Conservation (phyloP, 2,113 vertebrate species). For the Oriolus oriolus region DNA sequence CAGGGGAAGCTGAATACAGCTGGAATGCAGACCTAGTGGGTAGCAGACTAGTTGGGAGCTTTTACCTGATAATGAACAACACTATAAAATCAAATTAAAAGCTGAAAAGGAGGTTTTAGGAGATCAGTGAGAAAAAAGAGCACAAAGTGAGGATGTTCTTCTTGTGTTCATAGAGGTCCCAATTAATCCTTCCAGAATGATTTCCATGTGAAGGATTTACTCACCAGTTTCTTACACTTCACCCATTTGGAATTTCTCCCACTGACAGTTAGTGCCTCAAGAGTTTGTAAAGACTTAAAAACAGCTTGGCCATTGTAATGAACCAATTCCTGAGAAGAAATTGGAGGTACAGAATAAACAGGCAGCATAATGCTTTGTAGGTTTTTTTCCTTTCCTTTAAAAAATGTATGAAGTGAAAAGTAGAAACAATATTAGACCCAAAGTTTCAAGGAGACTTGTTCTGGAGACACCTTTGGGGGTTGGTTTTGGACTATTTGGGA, state of each 20-base stretch:
- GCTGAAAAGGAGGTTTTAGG: background rate
- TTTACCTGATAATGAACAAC: background rate
- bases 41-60: background rate
- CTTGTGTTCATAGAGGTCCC: background rate
- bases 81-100: background rate
- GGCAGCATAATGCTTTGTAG: background rate
- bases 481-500: background rate
- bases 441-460: background rate
- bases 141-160: background rate
- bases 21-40: background rate
- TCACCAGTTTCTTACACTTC: background rate
- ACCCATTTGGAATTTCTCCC: background rate
- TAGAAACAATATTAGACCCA: background rate
- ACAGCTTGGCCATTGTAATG: background rate
- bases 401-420: background rate
- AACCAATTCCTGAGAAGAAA: background rate
- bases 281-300: background rate
- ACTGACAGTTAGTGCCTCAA: background rate
- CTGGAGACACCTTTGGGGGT: background rate
- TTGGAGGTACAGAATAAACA: background rate
- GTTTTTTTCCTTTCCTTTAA: background rate
- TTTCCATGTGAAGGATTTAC: background rate
- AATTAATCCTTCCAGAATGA: background rate
- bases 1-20: background rate
- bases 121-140: background rate